Evolutionary conservation across 2,113 vertebrate genomes (phyloP).

Genomic region (Gallinago media): DNA sequence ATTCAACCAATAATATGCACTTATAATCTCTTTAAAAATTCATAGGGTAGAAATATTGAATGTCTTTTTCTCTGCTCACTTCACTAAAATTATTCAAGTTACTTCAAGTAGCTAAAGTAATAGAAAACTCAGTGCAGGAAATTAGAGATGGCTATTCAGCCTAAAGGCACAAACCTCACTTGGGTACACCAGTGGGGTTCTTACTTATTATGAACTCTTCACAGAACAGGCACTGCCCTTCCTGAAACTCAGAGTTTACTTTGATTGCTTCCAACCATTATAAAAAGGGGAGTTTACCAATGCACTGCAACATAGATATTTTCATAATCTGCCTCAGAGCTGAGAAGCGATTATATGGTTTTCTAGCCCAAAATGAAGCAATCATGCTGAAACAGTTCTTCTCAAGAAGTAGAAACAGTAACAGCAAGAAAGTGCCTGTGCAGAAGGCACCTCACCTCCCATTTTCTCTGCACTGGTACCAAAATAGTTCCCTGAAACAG

Average conservation of each 20-base stretch:
- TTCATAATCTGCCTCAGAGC: background rate
- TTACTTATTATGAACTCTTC: background rate
- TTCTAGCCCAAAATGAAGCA: background rate
- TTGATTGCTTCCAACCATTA: background rate
- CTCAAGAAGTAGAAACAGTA: background rate
- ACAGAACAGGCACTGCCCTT: background rate
- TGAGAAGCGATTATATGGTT: background rate
- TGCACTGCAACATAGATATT: background rate
- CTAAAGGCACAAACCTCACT: background rate
- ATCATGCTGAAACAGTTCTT: background rate
- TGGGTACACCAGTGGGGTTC: background rate
- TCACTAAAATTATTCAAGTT: background rate
- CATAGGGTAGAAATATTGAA: background rate
- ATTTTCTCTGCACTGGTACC: background rate
- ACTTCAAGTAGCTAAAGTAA: background rate
- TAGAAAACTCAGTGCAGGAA: background rate
- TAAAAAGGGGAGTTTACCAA: background rate
- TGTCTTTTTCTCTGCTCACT: background rate
- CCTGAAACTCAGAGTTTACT: slow-evolving; percentile 9
- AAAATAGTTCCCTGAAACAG: background rate
- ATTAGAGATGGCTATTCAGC: background rate
- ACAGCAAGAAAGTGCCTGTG: rapidly evolving
- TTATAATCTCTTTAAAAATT: background rate
- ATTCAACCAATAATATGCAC: background rate
- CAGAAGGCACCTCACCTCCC: background rate